Base-by-base conservation (phyloP, 2,797 vertebrate genomes). In the Propithecus perrieri region DNA sequence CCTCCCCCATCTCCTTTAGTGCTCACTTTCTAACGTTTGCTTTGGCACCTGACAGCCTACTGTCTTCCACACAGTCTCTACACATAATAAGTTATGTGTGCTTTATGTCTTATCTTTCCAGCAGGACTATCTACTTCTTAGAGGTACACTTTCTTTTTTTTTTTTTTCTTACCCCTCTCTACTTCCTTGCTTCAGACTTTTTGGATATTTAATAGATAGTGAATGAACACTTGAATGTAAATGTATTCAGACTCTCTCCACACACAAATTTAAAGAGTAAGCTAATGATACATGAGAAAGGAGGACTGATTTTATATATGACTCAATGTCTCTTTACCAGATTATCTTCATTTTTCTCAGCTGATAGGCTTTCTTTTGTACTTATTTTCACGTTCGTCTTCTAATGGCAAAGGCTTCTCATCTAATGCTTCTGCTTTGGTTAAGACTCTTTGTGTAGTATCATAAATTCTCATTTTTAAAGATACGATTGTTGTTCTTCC, bases 321-420 rank as follows among this genome's bases (percentile, higher is more conserved):
- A 5, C 26, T 78, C 43, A 26, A 48, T 43, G 12, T 30, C n/a
- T 87, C 33, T 89, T 35, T n/a, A 59, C 2, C n/a, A 57, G 61
- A 1, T 7, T 38, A 43, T 87, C 28, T 75, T 79, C 12, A 10
- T 43, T 89, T 85, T 53, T 35, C 28, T 57, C 28, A 14, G 5
- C 6, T 28, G 30, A 63, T 89, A 67, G 28, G 3, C 10, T 22
- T 90, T 46, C 26, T 69, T 78, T 90, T n/a, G 1, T 69, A 17
- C 13, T 87, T 90, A 50, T 84, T 96, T 85, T 78, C 67, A 69
- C 61, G 9, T 57, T 43, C 78, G 17, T n/a, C 91, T 81, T 92
- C 43, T 79, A 83, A 38, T 30, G 61, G 26, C 4, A 88, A 24
- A 87, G 63, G 0, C 14, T 90, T 41, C 24, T 61, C 46, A 41